A percentile compares a stretch with the other conserved stretches of the same genome.
Conservation (phyloP, 2,113 vertebrate genomes). For the Pachypanchax playfairii region DNA sequence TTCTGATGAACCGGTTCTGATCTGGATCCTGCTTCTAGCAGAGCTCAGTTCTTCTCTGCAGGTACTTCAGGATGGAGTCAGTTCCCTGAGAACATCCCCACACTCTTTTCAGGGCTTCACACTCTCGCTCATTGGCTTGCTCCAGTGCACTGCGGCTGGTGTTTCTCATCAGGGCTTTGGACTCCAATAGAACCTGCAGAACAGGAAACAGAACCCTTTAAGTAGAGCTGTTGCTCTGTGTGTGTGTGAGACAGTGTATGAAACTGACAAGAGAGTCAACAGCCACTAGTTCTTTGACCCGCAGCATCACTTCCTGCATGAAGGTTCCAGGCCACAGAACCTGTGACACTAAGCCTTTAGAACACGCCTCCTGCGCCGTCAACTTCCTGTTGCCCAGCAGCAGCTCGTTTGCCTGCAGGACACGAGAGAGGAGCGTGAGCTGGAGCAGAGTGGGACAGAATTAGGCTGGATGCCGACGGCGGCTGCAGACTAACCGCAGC, state of each 20-base stretch:
- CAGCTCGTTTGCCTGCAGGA: constrained; percentile 92
- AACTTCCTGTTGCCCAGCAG: constrained; percentile 94
- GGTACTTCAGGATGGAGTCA: constrained; percentile 93
- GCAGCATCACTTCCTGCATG: constrained; percentile 96
- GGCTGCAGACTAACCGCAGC: constrained; percentile 91
- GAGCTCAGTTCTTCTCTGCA: constrained; percentile 92
- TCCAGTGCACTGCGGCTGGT: constrained; percentile 89
- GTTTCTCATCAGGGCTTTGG: constrained; percentile 92
- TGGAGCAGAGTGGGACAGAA: not conserved
- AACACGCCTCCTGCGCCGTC: constrained; percentile 95
- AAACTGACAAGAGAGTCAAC: constrained; percentile 91
- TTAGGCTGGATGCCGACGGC: too few relatives aligned
- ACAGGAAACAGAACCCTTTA: not conserved
- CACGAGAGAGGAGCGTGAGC: not conserved
- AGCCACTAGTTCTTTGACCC: constrained; percentile 92
- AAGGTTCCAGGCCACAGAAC: constrained; percentile 98
- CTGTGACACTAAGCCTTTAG: constrained; percentile 96
- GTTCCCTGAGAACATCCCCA: constrained; percentile 96
- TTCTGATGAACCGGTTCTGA: not conserved
- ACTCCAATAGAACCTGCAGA: constrained; percentile 92
- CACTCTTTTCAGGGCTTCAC: constrained; percentile 92
- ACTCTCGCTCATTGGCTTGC: constrained; percentile 94
- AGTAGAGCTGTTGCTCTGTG: not conserved
- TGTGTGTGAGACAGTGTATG: not conserved
- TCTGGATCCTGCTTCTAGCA: constrained; percentile 78